A percentile compares a stretch with the other conserved stretches of the same genome.
Conservation (phyloP, 1,140 invertebrate genomes). For the Oscheius sp. region DNA sequence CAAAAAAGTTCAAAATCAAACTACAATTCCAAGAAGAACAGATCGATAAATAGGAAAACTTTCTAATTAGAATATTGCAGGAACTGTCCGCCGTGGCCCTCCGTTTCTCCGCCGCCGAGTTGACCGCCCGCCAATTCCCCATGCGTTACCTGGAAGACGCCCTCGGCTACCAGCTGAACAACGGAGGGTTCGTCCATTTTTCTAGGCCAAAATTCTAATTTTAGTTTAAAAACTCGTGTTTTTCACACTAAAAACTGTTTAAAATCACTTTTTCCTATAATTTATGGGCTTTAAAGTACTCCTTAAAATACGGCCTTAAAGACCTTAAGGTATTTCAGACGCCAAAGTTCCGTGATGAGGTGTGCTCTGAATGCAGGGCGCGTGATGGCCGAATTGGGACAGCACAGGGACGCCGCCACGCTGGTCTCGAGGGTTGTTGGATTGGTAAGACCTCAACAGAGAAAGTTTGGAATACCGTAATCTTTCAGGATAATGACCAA, state of each 20-base stretch:
- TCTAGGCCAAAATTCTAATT: background rate
- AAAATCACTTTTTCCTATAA: background rate
- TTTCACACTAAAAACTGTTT: background rate
- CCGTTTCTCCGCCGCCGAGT: background rate
- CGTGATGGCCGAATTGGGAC: background rate
- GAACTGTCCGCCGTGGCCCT: conserved; percentile 6
- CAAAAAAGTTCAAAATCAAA: background rate
- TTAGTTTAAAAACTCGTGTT: too few species aligned
- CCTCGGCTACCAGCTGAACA: background rate
- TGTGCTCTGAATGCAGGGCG: conserved; percentile 8
- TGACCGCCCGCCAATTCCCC: conserved; percentile 1
- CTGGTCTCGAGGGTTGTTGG: background rate
- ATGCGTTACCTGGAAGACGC: conserved; percentile 9
- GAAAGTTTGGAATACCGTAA: background rate
- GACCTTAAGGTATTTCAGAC: background rate
- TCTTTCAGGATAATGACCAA: conserved; percentile 23
- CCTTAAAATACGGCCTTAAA: background rate
- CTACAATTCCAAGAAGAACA: background rate
- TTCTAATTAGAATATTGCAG: too few species aligned
- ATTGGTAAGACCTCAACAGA: background rate
- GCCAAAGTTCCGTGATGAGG: background rate
- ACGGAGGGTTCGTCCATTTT: background rate
- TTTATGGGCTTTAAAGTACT: background rate
- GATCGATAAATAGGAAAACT: background rate
- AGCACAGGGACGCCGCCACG: background rate